A percentile compares a stretch with the other conserved stretches of the same genome.
Evolutionary conservation across 2,888 invertebrate genomes (phyloP).

Genomic region (Polydrusus cervinus): DNA sequence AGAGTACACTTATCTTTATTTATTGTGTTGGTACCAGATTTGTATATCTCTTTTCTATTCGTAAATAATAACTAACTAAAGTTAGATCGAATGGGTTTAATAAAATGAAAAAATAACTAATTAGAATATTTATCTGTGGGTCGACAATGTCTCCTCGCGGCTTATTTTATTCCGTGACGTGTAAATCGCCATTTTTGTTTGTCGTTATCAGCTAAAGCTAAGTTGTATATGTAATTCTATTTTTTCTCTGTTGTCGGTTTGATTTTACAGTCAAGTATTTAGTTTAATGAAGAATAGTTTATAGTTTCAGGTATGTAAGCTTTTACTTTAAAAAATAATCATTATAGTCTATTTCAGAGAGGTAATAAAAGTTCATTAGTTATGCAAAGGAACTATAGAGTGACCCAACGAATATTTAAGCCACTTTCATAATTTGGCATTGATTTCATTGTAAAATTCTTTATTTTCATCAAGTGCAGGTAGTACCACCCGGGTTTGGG

Average conservation of each 20-base stretch:
- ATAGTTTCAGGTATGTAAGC: conserved; percentile 12
- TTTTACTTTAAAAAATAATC: background rate
- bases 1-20: conserved; percentile 15
- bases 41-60: conserved; percentile 3
- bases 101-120: conserved; percentile 24
- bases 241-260: background rate
- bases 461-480: too few relatives aligned
- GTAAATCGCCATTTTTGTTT: conserved; percentile 23
- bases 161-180: conserved; percentile 15
- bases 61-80: background rate
- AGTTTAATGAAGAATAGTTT: background rate
- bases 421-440: too few relatives aligned
- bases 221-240: conserved; percentile 17
- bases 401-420: too few relatives aligned
- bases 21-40: background rate
- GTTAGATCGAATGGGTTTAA: background rate
- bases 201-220: conserved; percentile 13
- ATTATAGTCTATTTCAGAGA: too few relatives aligned
- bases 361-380: too few relatives aligned
- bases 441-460: too few relatives aligned
- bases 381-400: too few relatives aligned
- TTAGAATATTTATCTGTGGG: conserved; percentile 25
- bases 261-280: conserved; percentile 10
- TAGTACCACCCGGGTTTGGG: too few relatives aligned
- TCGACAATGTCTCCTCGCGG: conserved; percentile 19